These are phyloP conservation scores for Zosterops hypoxanthus DNA, from an alignment of 2,113 vertebrate species.

Conservation along the genomic window DNA sequence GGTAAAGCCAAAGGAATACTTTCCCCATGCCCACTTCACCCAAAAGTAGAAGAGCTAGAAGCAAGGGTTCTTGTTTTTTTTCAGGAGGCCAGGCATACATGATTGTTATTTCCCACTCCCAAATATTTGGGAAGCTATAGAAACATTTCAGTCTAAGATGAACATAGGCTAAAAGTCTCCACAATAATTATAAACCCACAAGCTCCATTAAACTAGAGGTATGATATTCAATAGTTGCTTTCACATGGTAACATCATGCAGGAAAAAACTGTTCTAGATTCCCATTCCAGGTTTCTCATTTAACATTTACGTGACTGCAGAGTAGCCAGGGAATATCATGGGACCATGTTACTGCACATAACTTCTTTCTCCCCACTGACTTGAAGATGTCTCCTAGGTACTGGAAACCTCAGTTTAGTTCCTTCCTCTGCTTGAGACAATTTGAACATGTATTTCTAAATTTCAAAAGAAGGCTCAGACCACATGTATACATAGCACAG, in stretches of 20 bases:
- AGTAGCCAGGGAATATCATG: neutral
- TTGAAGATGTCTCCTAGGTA: neutral
- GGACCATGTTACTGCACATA: neutral
- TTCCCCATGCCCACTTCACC: neutral
- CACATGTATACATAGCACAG: neutral
- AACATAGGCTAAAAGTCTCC: neutral
- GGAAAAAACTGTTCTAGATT: neutral
- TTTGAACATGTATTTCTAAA: neutral
- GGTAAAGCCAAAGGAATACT: neutral
- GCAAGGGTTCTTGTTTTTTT: neutral
- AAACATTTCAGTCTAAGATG: neutral
- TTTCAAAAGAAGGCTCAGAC: neutral
- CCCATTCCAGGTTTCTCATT: neutral
- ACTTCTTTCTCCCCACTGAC: neutral
- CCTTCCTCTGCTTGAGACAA: neutral
- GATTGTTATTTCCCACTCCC: neutral
- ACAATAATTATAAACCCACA: neutral
- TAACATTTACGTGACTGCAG: neutral
- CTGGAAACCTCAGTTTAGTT: neutral
- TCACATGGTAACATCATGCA: accelerated
- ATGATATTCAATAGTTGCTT: neutral
- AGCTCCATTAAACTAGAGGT: neutral
- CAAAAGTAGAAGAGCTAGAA: neutral
- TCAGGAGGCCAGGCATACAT: neutral
- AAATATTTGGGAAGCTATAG: neutral